Evolutionary conservation across 1,140 invertebrate genomes (phyloP), one percentile per base, ranked within the genome.

Genomic region (Potamilus streckersoni): DNA sequence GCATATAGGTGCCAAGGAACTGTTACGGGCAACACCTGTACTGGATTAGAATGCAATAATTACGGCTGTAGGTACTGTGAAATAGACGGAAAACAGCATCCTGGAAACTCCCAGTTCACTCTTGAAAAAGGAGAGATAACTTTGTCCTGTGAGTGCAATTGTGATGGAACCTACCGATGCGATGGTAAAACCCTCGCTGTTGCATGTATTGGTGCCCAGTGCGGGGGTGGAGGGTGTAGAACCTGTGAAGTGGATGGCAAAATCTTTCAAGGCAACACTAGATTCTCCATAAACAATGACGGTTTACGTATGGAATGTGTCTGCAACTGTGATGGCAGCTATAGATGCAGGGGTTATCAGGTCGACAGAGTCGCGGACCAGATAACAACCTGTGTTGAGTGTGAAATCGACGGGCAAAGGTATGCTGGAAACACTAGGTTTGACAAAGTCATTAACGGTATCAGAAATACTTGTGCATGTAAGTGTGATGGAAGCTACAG

Each of bases 371-470:
- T 20, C 14, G 75, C 69, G 23, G 61, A 71, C 16, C 49, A 19
- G 5, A 11, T 19, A 16, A 66, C 67, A 17, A 55, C 65, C n/a
- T 77, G 75, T 58, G 55, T 20, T 23, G 20, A 57, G 17, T 77
- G 75, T 61, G 70, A 68, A 27, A 63, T 77, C 19, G 65, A 19
- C n/a, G 74, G 69, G 17, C 61, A 67, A 56, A 60, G 8, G 27
- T 73, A 77, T 55, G 71, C 74, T 58, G 72, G 75, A 60, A 80
- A 80, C 63, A 76, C 78, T 14, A 62, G 70, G 14, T 79, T 79
- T 57, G 65, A 73, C 12, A 27, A 56, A 2, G 31, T 76, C 15
- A 59, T 78, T 4, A 69, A 70, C 38, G 76, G 79, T 11, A 64
- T 69, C 38, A 62, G 69, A 56, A 57, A 55, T 16, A 71, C 69